These are phyloP conservation scores for Rhagium mordax DNA, from an alignment of 2,888 invertebrate genomes.

Conservation along the genomic window DNA sequence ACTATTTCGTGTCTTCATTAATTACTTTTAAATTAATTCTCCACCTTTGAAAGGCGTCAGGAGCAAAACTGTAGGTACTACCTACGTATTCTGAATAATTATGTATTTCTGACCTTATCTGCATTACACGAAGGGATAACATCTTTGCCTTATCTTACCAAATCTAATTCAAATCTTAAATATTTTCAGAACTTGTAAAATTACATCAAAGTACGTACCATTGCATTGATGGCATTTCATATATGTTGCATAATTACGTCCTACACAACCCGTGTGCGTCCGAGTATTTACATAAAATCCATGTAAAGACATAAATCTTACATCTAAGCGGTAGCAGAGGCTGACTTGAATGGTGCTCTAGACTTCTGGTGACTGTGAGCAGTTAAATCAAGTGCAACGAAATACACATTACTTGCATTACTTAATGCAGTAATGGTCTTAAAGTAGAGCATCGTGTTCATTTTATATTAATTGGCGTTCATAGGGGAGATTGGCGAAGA, in stretches of 20 bases:
- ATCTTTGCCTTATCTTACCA: too few relatives aligned
- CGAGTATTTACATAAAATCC: conserved; percentile 16
- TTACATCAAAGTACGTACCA: too few relatives aligned
- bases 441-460: conserved; percentile 13
- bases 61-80: too few relatives aligned
- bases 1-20: too few relatives aligned
- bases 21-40: too few relatives aligned
- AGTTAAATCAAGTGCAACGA: conserved; percentile 12
- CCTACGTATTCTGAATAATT: too few relatives aligned
- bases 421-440: not conserved
- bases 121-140: too few relatives aligned
- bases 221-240: not conserved
- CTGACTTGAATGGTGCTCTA: not conserved
- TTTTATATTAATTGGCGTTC: not conserved
- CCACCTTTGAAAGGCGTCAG: too few relatives aligned
- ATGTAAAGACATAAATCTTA: not conserved
- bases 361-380: conserved; percentile 4
- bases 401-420: not conserved
- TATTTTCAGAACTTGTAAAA: too few relatives aligned
- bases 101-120: too few relatives aligned
- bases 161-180: too few relatives aligned
- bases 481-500: not conserved
- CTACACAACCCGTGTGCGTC: conserved; percentile 8
- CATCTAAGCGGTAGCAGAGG: not conserved
- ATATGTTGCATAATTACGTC: not conserved